phyloP scores from a whole-genome alignment of 2,797 vertebrate species.

The Enteromius viviparus region DNA sequence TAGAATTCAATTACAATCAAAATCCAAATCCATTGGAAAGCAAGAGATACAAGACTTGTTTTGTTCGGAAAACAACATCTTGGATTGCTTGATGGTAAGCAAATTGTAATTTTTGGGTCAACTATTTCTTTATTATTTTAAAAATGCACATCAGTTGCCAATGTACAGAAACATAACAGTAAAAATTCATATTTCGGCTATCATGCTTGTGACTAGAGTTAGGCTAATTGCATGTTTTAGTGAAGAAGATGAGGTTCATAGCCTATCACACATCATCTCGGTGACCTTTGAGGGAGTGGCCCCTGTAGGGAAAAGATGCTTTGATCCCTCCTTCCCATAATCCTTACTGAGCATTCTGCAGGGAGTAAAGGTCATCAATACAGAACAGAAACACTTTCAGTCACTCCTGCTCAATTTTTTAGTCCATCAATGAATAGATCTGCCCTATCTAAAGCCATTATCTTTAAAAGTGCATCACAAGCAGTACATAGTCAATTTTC shows the following conservation, averaged over 20 bases:
- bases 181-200: not conserved
- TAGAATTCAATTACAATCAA: not conserved
- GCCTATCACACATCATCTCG: conserved; percentile 11
- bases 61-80: not conserved
- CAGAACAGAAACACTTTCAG: not conserved
- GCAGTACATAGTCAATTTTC: not conserved
- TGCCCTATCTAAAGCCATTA: not conserved
- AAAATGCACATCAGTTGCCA: too few relatives aligned
- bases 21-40: not conserved
- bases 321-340: conserved; percentile 47
- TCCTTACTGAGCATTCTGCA: conserved; percentile 25
- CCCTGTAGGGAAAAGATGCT: conserved; percentile 19
- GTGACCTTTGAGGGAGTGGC: conserved; percentile 45
- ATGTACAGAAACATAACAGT: not conserved
- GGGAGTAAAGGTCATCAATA: conserved; percentile 27
- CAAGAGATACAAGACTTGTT: not conserved
- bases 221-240: too few relatives aligned
- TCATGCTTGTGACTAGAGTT: not conserved
- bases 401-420: not conserved
- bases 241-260: too few relatives aligned
- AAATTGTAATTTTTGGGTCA: not conserved
- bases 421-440: not conserved
- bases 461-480: not conserved
- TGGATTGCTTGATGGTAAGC: not conserved
- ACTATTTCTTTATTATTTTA: not conserved